These are phyloP conservation scores for Ophion obscuratus DNA, from an alignment of 2,888 invertebrate genomes.

Conservation along the genomic window DNA sequence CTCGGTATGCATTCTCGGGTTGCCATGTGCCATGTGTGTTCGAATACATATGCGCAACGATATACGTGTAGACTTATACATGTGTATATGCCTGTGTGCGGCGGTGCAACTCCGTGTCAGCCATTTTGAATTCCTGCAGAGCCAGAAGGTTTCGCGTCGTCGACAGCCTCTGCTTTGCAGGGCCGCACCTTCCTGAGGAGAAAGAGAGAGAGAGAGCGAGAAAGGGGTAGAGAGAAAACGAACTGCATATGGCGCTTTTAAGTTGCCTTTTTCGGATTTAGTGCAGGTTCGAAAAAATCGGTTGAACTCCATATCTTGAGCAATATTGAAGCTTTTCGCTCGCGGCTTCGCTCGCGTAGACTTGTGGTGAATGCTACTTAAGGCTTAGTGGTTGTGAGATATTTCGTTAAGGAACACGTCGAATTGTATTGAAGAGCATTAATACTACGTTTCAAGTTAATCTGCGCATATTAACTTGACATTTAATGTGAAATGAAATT, in stretches of 20 bases:
- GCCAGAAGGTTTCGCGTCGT: constrained; percentile 65
- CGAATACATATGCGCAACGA: constrained; percentile 7
- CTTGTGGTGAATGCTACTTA: constrained; percentile 11
- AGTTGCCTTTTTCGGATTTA: constrained; percentile 75
- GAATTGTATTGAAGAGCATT: no score
- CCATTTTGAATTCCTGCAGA: constrained; percentile 83
- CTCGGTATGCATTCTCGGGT: constrained; percentile 17
- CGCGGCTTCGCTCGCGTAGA: neutral
- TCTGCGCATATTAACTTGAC: no score
- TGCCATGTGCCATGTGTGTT: constrained; percentile 23
- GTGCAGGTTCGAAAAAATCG: constrained; percentile 72
- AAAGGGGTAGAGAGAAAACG: constrained; percentile 21
- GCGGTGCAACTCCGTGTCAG: constrained; percentile 71
- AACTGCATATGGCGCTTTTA: constrained; percentile 42
- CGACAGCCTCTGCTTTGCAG: constrained; percentile 40
- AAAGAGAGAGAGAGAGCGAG: constrained; percentile 31
- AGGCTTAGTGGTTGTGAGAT: neutral
- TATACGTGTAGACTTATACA: neutral
- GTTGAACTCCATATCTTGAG: constrained; percentile 69
- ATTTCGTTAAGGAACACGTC: no score
- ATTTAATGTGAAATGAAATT: no score
- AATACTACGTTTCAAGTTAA: no score
- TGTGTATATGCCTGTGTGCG: constrained; percentile 54
- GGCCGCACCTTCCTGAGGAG: constrained; percentile 44
- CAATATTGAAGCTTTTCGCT: constrained; percentile 74